Percentiles rank a stretch among this genome's conserved stretches.
Evolutionary conservation across 1,140 invertebrate genomes (phyloP).

Genomic region (Neuroterus valhalla): DNA sequence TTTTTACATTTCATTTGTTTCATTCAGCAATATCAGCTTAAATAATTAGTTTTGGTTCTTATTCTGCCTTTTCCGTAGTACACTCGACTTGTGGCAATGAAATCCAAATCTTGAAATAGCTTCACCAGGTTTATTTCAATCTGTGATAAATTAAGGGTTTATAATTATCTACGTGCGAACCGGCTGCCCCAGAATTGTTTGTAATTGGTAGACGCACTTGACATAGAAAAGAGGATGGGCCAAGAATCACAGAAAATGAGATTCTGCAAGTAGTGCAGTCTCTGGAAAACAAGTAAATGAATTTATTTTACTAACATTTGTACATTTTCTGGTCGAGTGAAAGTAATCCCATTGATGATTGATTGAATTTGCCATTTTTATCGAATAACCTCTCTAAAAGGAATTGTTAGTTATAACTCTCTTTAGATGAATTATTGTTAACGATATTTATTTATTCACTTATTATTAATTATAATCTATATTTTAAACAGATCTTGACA

Average conservation of each 20-base stretch:
- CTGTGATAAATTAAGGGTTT: not conserved
- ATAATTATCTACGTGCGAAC: not conserved
- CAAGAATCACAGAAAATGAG: constrained; percentile 17
- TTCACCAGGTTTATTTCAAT: not conserved
- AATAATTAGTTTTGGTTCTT: too few species aligned
- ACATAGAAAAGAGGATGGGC: constrained; percentile 22
- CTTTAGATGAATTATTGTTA: too few species aligned
- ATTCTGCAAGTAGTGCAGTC: not conserved
- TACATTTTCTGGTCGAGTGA: not conserved
- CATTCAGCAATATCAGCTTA: too few species aligned
- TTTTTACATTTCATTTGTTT: too few species aligned
- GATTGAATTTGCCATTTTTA: too few species aligned
- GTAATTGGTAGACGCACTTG: constrained; percentile 20
- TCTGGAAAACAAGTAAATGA: not conserved
- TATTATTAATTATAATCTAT: too few species aligned
- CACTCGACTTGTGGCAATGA: not conserved
- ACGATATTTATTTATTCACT: too few species aligned
- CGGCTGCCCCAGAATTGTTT: constrained; percentile 10
- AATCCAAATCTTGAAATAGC: not conserved
- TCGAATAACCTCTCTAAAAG: too few species aligned
- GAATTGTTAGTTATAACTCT: too few species aligned
- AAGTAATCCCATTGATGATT: too few species aligned
- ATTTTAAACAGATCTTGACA: too few species aligned
- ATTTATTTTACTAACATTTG: not conserved
- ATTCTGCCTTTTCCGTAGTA: too few species aligned